Percentiles rank a stretch among this genome's conserved stretches.
Conservation (phyloP, 2,113 vertebrate genomes). For the Podocnemis expansa region DNA sequence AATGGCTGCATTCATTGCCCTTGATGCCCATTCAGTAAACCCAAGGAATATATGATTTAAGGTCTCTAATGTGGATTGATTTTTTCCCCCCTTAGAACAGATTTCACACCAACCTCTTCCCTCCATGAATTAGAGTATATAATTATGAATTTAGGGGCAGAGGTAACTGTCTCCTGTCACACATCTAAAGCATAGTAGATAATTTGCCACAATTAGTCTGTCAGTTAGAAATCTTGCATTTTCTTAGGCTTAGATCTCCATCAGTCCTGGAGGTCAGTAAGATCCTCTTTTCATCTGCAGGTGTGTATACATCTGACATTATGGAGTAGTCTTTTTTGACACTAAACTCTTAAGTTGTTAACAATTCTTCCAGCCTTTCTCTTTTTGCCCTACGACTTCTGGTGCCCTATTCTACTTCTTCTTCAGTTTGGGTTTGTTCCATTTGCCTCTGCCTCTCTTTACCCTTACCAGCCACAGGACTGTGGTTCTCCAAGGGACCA, state of each 20-base stretch:
- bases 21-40: not conserved
- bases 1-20: not conserved
- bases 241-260: not conserved
- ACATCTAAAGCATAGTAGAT: not conserved
- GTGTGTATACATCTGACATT: not conserved
- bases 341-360: slow-evolving; percentile 1
- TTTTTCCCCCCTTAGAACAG: not conserved
- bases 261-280: not conserved
- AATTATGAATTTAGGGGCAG: not conserved
- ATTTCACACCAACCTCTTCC: not conserved
- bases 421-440: slow-evolving; percentile 51
- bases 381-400: slow-evolving; percentile 4
- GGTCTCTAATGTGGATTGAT: not conserved
- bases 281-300: not conserved
- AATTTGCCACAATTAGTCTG: slow-evolving; percentile 1
- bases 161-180: not conserved
- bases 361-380: not conserved
- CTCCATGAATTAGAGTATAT: not conserved
- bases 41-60: not conserved
- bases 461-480: not conserved
- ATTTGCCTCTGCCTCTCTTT: not conserved
- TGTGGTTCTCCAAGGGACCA: not conserved
- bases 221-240: not conserved
- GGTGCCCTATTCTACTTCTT: not conserved
- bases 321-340: not conserved